Conservation (phyloP, 2,888 invertebrate species). For the Deroplatys truncata region DNA sequence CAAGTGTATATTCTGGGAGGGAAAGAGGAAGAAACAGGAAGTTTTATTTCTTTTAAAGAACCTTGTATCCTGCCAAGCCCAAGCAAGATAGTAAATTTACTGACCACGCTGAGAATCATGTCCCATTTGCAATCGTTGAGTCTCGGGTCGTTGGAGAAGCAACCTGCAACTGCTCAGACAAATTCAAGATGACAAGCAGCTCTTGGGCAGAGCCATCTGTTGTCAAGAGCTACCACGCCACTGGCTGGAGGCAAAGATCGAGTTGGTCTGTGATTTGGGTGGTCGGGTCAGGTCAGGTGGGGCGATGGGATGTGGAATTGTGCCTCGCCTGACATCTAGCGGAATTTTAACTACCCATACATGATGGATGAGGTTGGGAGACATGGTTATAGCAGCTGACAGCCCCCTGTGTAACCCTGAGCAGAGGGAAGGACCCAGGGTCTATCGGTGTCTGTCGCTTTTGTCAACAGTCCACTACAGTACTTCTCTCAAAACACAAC, state of each 20-base stretch:
- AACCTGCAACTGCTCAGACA: no score
- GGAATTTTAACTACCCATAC: constrained; percentile 3
- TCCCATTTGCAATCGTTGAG: no score
- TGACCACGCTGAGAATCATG: no score
- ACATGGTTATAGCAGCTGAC: background rate
- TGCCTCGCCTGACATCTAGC: constrained; percentile 5
- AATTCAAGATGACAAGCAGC: no score
- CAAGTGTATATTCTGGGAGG: no score
- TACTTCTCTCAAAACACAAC: background rate
- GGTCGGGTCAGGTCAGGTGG: background rate
- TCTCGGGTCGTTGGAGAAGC: no score
- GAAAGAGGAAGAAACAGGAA: no score
- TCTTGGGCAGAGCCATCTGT: background rate
- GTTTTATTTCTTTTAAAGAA: no score
- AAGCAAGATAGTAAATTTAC: no score
- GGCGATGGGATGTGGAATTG: background rate
- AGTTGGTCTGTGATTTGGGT: background rate
- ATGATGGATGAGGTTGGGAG: constrained; percentile 16
- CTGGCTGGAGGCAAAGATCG: background rate
- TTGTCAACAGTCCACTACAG: background rate
- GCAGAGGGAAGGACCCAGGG: background rate
- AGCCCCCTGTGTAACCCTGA: background rate
- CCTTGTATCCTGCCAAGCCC: no score
- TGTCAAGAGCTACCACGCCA: background rate
- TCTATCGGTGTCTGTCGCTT: background rate